phyloP scores from a whole-genome alignment of 2,113 vertebrate species.

The Callipepla squamata region DNA sequence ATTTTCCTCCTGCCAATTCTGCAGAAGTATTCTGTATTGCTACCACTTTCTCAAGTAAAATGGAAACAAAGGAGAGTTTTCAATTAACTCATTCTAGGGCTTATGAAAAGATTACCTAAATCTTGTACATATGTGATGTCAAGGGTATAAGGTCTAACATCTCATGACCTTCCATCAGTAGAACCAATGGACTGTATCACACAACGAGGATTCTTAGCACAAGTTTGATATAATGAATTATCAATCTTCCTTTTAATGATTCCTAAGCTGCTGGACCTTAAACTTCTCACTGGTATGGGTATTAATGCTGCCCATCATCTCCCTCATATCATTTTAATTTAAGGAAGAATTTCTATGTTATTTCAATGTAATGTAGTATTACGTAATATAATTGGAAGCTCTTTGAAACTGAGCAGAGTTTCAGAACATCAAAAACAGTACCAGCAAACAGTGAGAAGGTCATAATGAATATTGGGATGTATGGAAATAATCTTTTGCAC shows the following conservation, averaged over 20 bases:
- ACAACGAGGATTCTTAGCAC: background rate
- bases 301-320: constrained; percentile 37
- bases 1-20: background rate
- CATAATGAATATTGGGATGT: constrained; percentile 30
- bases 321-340: constrained; percentile 24
- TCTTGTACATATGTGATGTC: background rate
- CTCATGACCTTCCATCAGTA: background rate
- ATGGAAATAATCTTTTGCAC: constrained; percentile 25
- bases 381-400: constrained; percentile 20
- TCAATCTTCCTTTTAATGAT: constrained; percentile 20
- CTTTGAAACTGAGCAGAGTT: background rate
- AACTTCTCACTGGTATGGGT: background rate
- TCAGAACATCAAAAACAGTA: constrained; percentile 38
- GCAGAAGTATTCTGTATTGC: background rate
- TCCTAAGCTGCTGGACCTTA: constrained; percentile 10
- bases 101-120: background rate
- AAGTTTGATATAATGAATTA: background rate
- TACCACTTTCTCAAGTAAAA: background rate
- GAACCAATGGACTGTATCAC: constrained; percentile 20
- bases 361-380: constrained; percentile 28
- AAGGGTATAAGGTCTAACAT: constrained; percentile 11
- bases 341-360: constrained; percentile 35
- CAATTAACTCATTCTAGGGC: background rate
- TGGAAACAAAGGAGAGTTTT: background rate
- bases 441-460: constrained; percentile 36